These are phyloP conservation scores for Dione vanillae DNA, from an alignment of 2,888 invertebrate genomes.

Conservation along the genomic window DNA sequence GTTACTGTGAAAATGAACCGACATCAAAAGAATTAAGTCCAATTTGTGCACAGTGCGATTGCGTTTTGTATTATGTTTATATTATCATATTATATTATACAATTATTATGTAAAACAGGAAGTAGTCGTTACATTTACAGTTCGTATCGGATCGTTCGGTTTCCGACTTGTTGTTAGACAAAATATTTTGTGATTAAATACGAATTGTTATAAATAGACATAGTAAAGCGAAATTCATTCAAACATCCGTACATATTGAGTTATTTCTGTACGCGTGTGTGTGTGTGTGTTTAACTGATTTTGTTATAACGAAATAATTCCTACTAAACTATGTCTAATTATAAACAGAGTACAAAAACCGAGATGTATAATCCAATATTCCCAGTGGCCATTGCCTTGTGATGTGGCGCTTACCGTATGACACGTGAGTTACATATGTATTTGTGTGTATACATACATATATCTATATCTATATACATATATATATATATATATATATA, in stretches of 20 bases:
- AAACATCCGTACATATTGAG: background rate
- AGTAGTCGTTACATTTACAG: background rate
- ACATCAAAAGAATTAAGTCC: constrained; percentile 23
- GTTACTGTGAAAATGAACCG: constrained; percentile 25
- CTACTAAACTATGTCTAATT: constrained; percentile 3
- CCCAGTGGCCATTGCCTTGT: constrained; percentile 49
- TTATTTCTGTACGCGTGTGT: no score
- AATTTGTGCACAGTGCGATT: background rate
- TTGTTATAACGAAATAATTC: background rate
- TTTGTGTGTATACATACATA: no score
- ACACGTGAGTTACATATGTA: constrained; percentile 48
- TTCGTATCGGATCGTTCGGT: constrained; percentile 4
- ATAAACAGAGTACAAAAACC: constrained; percentile 31
- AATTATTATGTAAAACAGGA: constrained; percentile 11
- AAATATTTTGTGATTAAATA: background rate
- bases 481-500: constrained; percentile 53
- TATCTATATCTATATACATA: background rate
- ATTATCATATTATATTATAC: constrained; percentile 1
- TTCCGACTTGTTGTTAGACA: background rate
- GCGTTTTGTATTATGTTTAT: background rate
- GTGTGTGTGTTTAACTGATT: no score
- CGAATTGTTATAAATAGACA: constrained; percentile 6
- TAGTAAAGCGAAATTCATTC: background rate
- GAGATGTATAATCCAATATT: constrained; percentile 22
- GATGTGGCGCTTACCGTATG: constrained; percentile 64